phyloP scores from a whole-genome alignment of 2,888 invertebrate genomes.

The Pocota personata region DNA sequence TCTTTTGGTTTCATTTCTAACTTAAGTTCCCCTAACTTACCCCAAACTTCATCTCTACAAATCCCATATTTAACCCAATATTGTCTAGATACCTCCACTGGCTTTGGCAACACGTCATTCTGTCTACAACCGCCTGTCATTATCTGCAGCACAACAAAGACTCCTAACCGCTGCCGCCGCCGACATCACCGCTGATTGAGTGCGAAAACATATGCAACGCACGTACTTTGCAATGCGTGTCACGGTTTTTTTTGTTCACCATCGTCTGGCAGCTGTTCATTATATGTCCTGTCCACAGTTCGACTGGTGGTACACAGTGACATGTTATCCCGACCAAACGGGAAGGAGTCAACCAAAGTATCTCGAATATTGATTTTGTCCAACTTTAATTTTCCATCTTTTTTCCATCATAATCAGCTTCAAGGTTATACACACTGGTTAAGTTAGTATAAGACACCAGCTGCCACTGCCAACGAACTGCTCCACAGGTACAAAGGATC shows the following conservation, averaged over 20 bases:
- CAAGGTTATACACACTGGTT: slow-evolving; percentile 54
- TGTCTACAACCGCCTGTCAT: slow-evolving; percentile 32
- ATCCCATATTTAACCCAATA: not conserved
- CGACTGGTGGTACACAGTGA: slow-evolving; percentile 17
- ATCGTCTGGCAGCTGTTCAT: slow-evolving; percentile 64
- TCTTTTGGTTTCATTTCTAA: too few species aligned
- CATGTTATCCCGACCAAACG: slow-evolving; percentile 42
- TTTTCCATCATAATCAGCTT: slow-evolving; percentile 63
- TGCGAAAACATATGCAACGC: slow-evolving; percentile 70
- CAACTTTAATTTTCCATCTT: slow-evolving; percentile 55
- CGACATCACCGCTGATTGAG: slow-evolving; percentile 18
- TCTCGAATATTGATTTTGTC: slow-evolving; percentile 68
- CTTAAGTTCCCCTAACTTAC: too few species aligned
- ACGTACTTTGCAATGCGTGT: slow-evolving; percentile 67
- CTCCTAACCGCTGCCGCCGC: not conserved
- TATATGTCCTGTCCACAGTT: slow-evolving; percentile 35
- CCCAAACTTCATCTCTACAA: not conserved
- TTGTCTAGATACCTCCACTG: not conserved
- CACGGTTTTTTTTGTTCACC: slow-evolving; percentile 29
- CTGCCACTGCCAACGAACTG: slow-evolving; percentile 32
- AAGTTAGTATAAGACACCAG: slow-evolving; percentile 29
- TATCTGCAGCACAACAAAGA: slow-evolving; percentile 42
- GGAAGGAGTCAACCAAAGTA: slow-evolving; percentile 21
- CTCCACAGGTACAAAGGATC: slow-evolving; percentile 66
- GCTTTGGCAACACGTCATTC: slow-evolving; percentile 18